Percentiles rank a stretch among this genome's conserved stretches.
Conservation (phyloP, 2,797 vertebrate genomes). For the Aldrovandia affinis region DNA sequence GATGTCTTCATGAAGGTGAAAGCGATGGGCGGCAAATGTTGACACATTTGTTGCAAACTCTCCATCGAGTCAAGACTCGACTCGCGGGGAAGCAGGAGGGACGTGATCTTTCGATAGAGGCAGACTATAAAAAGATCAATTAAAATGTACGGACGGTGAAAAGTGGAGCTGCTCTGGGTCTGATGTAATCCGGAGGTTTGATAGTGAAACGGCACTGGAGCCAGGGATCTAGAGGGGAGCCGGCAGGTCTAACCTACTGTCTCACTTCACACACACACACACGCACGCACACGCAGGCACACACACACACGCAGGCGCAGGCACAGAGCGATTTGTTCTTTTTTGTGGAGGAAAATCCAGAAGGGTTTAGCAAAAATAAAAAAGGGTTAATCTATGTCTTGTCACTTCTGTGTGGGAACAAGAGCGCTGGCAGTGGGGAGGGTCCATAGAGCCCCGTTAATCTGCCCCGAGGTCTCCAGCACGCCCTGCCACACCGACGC, state of each 20-base stretch:
- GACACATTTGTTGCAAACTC: slow-evolving; percentile 32
- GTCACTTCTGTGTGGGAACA: slow-evolving; percentile 11
- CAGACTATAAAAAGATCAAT: slow-evolving; percentile 69
- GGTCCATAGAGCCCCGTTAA: not conserved
- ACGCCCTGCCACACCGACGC: not conserved
- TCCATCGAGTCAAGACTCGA: slow-evolving; percentile 32
- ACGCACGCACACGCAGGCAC: too few relatives aligned
- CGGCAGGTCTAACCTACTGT: slow-evolving; percentile 16
- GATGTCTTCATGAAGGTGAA: not conserved
- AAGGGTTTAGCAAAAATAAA: slow-evolving; percentile 24
- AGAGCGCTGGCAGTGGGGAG: not conserved
- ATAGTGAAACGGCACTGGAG: slow-evolving; percentile 48
- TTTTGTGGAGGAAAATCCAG: slow-evolving; percentile 25
- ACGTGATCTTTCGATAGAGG: slow-evolving; percentile 47
- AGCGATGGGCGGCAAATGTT: not conserved
- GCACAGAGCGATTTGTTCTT: slow-evolving; percentile 34
- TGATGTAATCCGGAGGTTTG: slow-evolving; percentile 64
- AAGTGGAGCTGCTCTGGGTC: slow-evolving; percentile 19
- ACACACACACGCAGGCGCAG: too few relatives aligned
- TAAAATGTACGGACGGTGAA: slow-evolving; percentile 61
- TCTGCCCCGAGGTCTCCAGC: not conserved
- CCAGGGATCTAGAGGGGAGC: slow-evolving; percentile 27
- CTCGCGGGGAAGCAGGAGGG: slow-evolving; percentile 17
- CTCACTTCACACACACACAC: not conserved
- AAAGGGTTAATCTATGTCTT: slow-evolving; percentile 29